A percentile compares a stretch with the other conserved stretches of the same genome.
phyloP scores from a whole-genome alignment of 2,797 vertebrate species.

The Hafferia zeledoni region DNA sequence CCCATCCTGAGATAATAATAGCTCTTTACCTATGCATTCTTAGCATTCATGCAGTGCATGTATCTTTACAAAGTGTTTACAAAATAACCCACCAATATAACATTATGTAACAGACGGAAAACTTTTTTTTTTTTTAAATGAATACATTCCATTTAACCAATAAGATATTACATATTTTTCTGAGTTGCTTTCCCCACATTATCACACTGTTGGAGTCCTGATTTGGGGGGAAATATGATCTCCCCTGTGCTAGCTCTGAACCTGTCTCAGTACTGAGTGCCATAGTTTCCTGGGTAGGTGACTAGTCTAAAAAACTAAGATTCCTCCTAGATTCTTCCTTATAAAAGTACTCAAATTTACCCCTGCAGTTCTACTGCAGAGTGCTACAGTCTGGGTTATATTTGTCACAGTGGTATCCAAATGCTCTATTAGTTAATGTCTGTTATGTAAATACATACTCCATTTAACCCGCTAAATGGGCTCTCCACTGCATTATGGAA shows the following conservation, averaged over 20 bases:
- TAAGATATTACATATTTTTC: background rate
- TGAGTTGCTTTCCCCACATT: background rate
- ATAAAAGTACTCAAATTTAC: background rate
- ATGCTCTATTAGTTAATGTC: background rate
- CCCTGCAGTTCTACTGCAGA: background rate
- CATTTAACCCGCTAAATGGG: background rate
- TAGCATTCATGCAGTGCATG: background rate
- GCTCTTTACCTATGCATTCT: background rate
- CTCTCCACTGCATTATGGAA: background rate
- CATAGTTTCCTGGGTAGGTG: background rate
- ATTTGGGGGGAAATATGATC: background rate
- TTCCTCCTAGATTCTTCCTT: background rate
- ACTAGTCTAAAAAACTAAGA: background rate
- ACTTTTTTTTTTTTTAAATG: accelerated
- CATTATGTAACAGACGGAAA: background rate
- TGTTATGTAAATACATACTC: background rate
- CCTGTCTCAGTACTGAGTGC: background rate
- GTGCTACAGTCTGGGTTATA: background rate
- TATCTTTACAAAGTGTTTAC: background rate
- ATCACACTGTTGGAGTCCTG: background rate
- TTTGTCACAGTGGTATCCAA: background rate
- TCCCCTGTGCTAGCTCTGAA: background rate
- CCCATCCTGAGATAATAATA: background rate
- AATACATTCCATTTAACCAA: background rate
- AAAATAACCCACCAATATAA: background rate